Conservation (phyloP, 1,140 invertebrate species). For the Apis dorsata region DNA sequence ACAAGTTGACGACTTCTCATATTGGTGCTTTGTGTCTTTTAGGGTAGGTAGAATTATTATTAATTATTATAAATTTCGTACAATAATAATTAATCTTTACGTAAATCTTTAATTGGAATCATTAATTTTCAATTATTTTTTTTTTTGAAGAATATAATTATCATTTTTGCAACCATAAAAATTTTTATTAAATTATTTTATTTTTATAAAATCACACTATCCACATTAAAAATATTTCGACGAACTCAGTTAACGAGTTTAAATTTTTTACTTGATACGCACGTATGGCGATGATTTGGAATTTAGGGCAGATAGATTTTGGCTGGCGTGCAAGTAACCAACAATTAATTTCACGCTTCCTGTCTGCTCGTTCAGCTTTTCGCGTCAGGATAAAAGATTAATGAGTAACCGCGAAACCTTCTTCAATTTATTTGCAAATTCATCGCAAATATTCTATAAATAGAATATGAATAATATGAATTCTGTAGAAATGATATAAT, state of each 20-base stretch:
- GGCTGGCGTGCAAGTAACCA: not conserved
- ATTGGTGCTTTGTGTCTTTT: conserved; percentile 53
- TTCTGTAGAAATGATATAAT: not conserved
- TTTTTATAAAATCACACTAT: no score
- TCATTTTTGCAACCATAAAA: not conserved
- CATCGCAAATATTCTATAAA: not conserved
- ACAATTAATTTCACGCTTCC: conserved; percentile 41
- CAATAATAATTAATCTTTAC: no score
- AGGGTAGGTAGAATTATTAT: conserved; percentile 39
- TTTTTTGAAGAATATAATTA: no score
- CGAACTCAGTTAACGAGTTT: not conserved
- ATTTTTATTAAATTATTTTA: not conserved
- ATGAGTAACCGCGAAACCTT: conserved; percentile 14
- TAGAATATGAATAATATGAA: no score
- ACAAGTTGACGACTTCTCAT: conserved; percentile 53
- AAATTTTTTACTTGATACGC: not conserved
- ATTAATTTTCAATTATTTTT: no score
- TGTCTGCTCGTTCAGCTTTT: not conserved
- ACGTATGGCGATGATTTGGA: not conserved
- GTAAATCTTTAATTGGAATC: no score
- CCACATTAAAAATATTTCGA: not conserved
- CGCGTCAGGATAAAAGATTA: conserved; percentile 26
- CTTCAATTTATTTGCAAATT: conserved; percentile 13
- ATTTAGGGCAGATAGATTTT: conserved; percentile 42
- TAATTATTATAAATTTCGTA: no score